Evolutionary conservation across 2,113 vertebrate species (phyloP).

Genomic region (Crotophaga sulcirostris): DNA sequence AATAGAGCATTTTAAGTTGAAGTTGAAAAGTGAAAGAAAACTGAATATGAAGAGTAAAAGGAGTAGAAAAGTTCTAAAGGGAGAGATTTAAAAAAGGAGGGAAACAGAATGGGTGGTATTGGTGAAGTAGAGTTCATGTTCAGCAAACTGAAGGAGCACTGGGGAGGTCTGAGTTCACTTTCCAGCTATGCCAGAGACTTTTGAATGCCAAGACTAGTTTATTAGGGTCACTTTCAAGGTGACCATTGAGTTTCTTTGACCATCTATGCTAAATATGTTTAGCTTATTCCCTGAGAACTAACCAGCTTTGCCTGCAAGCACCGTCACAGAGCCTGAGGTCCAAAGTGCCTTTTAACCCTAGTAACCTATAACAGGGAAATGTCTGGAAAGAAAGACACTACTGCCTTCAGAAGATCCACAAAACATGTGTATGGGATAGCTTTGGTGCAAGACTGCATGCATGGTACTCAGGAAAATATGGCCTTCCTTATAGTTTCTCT

Average conservation of each 20-base stretch:
- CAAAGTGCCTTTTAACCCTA: not conserved
- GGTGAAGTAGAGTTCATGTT: not conserved
- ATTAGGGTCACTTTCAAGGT: not conserved
- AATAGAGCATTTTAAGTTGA: conserved; percentile 22
- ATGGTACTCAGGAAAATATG: not conserved
- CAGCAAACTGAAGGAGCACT: not conserved
- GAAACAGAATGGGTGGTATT: conserved; percentile 13
- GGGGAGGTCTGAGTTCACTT: not conserved
- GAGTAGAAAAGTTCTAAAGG: conserved; percentile 9
- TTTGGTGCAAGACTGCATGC: not conserved
- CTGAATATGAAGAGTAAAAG: not conserved
- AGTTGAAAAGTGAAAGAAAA: conserved; percentile 44
- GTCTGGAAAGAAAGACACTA: not conserved
- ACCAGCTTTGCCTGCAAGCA: not conserved
- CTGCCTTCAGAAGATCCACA: not conserved
- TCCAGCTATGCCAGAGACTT: not conserved
- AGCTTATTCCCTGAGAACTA: not conserved
- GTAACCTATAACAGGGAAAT: not conserved
- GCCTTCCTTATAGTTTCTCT: not conserved
- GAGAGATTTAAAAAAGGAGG: not conserved
- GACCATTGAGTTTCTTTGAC: not conserved
- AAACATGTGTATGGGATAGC: not conserved
- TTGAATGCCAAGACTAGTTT: not conserved
- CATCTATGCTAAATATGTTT: not conserved
- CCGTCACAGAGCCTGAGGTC: not conserved